Conservation (phyloP, 1,140 invertebrate species). For the Hydropsyche tenuis region DNA sequence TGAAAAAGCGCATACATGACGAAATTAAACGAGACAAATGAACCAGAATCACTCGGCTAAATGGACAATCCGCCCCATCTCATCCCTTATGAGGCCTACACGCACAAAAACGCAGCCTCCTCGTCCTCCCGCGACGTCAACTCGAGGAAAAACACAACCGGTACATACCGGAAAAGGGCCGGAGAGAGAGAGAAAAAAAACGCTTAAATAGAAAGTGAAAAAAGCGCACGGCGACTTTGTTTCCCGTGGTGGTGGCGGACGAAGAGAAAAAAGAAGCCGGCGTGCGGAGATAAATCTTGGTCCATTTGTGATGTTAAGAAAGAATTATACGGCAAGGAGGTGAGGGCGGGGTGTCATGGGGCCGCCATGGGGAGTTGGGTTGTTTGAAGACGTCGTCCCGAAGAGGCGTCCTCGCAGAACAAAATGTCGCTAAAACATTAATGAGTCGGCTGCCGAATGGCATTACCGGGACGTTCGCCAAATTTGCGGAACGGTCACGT, state of each 20-base stretch:
- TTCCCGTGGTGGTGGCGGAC: slow-evolving; percentile 23
- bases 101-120: neutral
- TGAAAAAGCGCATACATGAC: slow-evolving; percentile 27
- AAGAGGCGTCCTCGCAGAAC: slow-evolving; percentile 43
- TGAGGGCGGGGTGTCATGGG: neutral
- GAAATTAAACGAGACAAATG: slow-evolving; percentile 39
- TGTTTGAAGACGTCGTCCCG: slow-evolving; percentile 15
- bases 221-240: slow-evolving; percentile 43
- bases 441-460: slow-evolving; percentile 49
- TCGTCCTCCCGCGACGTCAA: neutral
- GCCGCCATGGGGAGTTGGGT: neutral
- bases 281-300: slow-evolving; percentile 45
- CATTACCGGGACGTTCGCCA: slow-evolving; percentile 40
- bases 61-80: slow-evolving; percentile 32
- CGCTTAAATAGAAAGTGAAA: slow-evolving; percentile 41
- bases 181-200: slow-evolving; percentile 29
- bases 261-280: slow-evolving; percentile 22
- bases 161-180: neutral
- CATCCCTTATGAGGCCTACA: neutral
- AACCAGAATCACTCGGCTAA: slow-evolving; percentile 38
- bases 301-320: slow-evolving; percentile 48
- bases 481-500: slow-evolving; percentile 23
- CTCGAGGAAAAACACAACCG: slow-evolving; percentile 29
- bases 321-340: slow-evolving; percentile 43
- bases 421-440: slow-evolving; percentile 52